Base-by-base conservation (phyloP, 2,888 invertebrate species). In the Torymus tubicola region DNA sequence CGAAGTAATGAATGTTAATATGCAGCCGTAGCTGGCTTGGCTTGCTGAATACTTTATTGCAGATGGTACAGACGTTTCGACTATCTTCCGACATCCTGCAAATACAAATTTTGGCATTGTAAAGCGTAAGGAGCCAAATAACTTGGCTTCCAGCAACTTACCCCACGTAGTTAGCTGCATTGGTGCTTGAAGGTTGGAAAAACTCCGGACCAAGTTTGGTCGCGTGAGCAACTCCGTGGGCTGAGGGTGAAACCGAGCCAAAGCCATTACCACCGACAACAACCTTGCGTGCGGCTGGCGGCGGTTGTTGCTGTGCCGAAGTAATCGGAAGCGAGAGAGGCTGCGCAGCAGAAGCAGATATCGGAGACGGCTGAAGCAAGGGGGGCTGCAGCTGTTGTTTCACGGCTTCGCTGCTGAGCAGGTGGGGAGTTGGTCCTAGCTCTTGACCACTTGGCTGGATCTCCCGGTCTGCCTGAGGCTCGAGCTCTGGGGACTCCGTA, bases 1-100 rank as follows among this genome's bases (percentile, higher is more conserved):
- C 98, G 93, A 98, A 95, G 87, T 97, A 98, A 91, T 99, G 98
- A 85, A 98, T 98, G 91, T 98, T 98, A 91, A 98, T 96, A 91
- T 99, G 98, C 83, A 98, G 92, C 83, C 95, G 93, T 83, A 98
- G 92, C 88, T 98, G 98, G 82, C 96, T 96, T 81, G 96, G 96
- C 91, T 98, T 97, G 82, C 95, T 96, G 91, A 99, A 99, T 74
- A 95, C 95, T 91, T 98, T 98, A 85, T 96, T 95, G 91, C 99
- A 99, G 87, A 98, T 95, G 77, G 93, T 94, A 88, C 97, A 97
- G 53, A 95, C 94, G 85, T 95, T 94, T 76, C 95, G 93, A 0
- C 95, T 95, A 87, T 96, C 96, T 87, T 95, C 95, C 88, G 94
- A 93, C 13, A 95, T 92, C 85, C 92, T 92, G 58, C 42, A 70